Evolutionary conservation across 2,797 vertebrate genomes (phyloP), one percentile per base, ranked within the genome.

Genomic region (Pipistrellus pipistrellus): DNA sequence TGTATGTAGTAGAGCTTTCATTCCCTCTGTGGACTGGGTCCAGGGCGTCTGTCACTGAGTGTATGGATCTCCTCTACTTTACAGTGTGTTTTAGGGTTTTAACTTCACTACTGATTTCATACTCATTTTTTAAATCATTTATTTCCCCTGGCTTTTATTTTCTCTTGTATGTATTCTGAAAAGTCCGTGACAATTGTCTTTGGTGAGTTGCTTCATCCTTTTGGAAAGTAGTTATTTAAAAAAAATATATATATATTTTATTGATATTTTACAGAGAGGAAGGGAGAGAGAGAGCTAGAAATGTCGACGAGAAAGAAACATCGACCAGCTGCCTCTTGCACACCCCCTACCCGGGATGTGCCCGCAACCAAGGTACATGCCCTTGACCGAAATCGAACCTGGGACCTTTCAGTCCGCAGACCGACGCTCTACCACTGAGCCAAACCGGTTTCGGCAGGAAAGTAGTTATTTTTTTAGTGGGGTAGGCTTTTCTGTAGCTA

Each of bases 111-210:
- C 62, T 69, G 51, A 94, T 53, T 53, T 68, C 25, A 41, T 78
- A 68, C 46, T 44, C 55, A 73, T 77, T 73, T 91, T 89, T 96
- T 87, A 88, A 91, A 76, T 32, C 84, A 30, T 92, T 68, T 35
- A 71, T 72, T 91, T 92, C 18, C 3, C 8, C 27, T 90, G 25
- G 23, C 30, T 88, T 90, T 80, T 20, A 55, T 75, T 83, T 93
- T 91, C 30, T 59, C 8, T 59, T 27, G 21, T 51, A 11, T 35
- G 20, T 48, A 64, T 80, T 87, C 13, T 2, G 27, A 72, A 55
- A 91, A 44, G 64, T 10, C 72, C 73, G 1, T 44, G 12, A 57
- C n/a, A 6, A 6, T 75, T 82, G 0, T 59, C 48, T 77, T 68
- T 68, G 69, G 27, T 85, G 68, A 75, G 32, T 78, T 91, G 86